Evolutionary conservation across 2,113 vertebrate genomes (phyloP).

Genomic region (Choloepus hoffmanni): DNA sequence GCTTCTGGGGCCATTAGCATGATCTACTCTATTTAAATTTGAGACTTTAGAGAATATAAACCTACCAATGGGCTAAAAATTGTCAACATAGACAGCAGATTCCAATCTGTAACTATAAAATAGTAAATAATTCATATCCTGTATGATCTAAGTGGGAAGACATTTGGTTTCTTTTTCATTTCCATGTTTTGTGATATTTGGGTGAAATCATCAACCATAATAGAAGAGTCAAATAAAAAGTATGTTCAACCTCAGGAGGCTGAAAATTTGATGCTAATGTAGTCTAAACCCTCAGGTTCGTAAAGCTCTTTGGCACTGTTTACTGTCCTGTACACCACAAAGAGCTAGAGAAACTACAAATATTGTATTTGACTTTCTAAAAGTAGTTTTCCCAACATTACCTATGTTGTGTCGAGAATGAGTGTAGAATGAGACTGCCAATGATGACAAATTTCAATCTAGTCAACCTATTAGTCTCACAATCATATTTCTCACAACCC

Average conservation of each 20-base stretch:
- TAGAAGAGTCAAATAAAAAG: conserved; percentile 9
- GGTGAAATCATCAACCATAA: not conserved
- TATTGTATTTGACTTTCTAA: not conserved
- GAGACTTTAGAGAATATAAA: not conserved
- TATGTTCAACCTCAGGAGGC: not conserved
- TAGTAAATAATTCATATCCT: not conserved
- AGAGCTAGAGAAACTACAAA: not conserved
- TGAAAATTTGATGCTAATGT: not conserved
- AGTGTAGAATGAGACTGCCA: not conserved
- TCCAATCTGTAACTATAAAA: not conserved
- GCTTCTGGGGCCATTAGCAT: not conserved
- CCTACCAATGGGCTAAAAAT: not conserved
- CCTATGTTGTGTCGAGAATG: not conserved
- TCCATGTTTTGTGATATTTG: conserved; percentile 4
- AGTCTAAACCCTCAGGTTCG: not conserved
- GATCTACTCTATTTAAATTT: not conserved
- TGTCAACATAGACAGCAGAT: not conserved
- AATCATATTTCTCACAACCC: not conserved
- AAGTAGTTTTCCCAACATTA: not conserved
- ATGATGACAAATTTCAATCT: not conserved
- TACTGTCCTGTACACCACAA: not conserved
- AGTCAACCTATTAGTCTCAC: not conserved
- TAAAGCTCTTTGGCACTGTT: not conserved
- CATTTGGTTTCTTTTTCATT: conserved; percentile 11
- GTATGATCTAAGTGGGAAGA: not conserved